Base-by-base conservation (phyloP, 2,797 vertebrate species). In the Brachymystax lenok region DNA sequence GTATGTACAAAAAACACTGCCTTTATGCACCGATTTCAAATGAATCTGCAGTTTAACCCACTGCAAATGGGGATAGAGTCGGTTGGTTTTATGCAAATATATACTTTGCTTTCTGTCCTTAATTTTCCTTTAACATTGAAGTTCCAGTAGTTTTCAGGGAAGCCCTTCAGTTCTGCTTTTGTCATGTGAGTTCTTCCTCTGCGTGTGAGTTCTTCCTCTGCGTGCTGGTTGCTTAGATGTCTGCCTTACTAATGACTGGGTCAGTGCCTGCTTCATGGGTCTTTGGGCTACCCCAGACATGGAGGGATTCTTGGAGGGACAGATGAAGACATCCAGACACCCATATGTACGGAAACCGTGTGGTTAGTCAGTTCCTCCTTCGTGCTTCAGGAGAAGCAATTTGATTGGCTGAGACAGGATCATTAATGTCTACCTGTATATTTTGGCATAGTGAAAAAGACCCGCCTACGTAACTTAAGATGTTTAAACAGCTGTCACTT, bases 251-350 rank as follows among this genome's bases (percentile, higher is more conserved):
- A 74, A 78, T 66, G 63, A 28, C 69, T 52, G 79, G 82, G 74
- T 84, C 77, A 59, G 74, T 86, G 83, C 79, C 79, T 56, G 6
- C 4, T 73, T 71, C 78, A 30, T 51, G n/a, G 83, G 81, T 83
- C 82, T 76, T 78, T 54, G 75, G 76, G 64, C 56, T 71, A 68
- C 50, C 5, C 66, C 56, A 59, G 70, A 33, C 75, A 81, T 83
- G 72, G 71, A 14, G 70, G 75, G 79, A 46, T 78, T 52, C 71
- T 13, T 73, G 17, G 74, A 87, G 86, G 86, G 92, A 92, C 89
- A 91, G 83, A 85, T 92, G 92, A 94, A 90, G 89, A 90, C 80
- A 85, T 78, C 85, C 92, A 92, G 91, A 89, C 80, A 19, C 84
- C 87, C 21, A 14, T 69, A 28, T 69, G 83, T 80, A 83, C 24